Percentiles rank a stretch among this genome's conserved stretches.
Conservation (phyloP, 2,113 vertebrate species). For the Coryphaenoides rupestris region DNA sequence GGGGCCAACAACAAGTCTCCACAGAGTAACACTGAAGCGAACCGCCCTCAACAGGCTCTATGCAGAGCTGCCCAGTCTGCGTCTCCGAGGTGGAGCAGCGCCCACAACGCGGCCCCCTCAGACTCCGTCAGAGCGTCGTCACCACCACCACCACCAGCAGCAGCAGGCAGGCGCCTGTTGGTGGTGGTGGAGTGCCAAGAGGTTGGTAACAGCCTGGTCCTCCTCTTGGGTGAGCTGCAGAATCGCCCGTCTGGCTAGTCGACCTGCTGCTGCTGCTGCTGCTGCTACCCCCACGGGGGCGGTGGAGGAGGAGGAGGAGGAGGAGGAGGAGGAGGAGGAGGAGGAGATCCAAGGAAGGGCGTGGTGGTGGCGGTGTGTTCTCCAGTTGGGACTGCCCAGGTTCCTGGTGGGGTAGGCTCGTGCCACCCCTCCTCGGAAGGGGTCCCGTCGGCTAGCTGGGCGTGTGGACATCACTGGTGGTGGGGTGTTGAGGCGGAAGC, state of each 20-base stretch:
- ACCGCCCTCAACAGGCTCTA: not conserved
- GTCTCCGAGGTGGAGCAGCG: slow-evolving; percentile 30
- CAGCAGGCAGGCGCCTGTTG: not conserved
- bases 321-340: too few relatives aligned
- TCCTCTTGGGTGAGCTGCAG: slow-evolving; percentile 62
- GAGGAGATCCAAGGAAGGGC: too few relatives aligned
- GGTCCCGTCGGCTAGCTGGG: slow-evolving; percentile 28
- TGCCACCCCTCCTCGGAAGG: slow-evolving; percentile 29
- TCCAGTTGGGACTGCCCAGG: slow-evolving; percentile 40
- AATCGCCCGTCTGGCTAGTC: slow-evolving; percentile 17
- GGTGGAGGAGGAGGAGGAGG: too few relatives aligned
- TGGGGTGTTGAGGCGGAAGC: slow-evolving; percentile 48
- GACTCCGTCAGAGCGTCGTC: slow-evolving; percentile 7
- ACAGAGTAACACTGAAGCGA: not conserved
- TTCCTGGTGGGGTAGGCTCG: slow-evolving; percentile 29
- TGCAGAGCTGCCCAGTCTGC: not conserved
- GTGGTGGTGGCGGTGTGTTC: too few relatives aligned
- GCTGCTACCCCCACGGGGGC: too few relatives aligned
- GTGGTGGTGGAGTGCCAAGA: slow-evolving; percentile 53
- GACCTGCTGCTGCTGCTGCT: not conserved
- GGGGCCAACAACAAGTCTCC: not conserved
- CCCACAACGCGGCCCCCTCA: slow-evolving; percentile 23
- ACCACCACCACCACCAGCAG: not conserved
- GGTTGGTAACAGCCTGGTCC: slow-evolving; percentile 57
- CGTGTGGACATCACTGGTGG: slow-evolving; percentile 43